Base-by-base conservation (phyloP, 2,888 invertebrate genomes). In the Habroteleia sp. region DNA sequence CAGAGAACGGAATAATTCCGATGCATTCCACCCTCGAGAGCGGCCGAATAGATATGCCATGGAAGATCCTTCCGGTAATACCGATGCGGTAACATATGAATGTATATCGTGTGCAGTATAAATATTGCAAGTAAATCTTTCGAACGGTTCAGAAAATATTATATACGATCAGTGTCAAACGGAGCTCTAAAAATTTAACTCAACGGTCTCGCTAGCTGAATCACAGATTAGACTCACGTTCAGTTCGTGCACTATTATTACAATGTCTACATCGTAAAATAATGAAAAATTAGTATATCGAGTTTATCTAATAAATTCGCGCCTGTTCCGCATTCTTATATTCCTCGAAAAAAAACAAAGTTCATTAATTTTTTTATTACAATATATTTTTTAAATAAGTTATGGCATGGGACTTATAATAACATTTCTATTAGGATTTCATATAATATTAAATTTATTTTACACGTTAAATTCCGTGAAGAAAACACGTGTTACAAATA, bases 131-230 rank as follows among this genome's bases (percentile, higher is more conserved):
- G 44, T 56, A 60, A 68, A 74, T 74, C 56, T 74, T 46, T 29
- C 44, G 48, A 50, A 62, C 39, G 27, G 41, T 62, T 46, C 33
- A 10, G 23, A 13, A 74, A 74, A 50, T 72, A 79, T 79, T 77
- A 66, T 74, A 54, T 73, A 66, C 73, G 76, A 79, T 79, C 77
- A 63, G 76, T 77, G 79, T 79, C 76, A 54, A 65, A 69, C 46
- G 46, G 77, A 76, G 71, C 69, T 41, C 44, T 68, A 72, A 77
- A 75, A 77, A 62, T 58, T 54, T 42, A 58, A 41, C 33, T 42
- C 50, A 31, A 52, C 41, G 13, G 42, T 11, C 44, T 41, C 23
- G 14, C 14, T 10, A 50, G 25, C 42, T 3, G 56, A 72, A 63
- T 50, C 35, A 20, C 27, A 37, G 35, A 65, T 65, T 42, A 65